Evolutionary conservation across 1,140 invertebrate genomes (phyloP).

Genomic region (Neotoxoptera formosana): DNA sequence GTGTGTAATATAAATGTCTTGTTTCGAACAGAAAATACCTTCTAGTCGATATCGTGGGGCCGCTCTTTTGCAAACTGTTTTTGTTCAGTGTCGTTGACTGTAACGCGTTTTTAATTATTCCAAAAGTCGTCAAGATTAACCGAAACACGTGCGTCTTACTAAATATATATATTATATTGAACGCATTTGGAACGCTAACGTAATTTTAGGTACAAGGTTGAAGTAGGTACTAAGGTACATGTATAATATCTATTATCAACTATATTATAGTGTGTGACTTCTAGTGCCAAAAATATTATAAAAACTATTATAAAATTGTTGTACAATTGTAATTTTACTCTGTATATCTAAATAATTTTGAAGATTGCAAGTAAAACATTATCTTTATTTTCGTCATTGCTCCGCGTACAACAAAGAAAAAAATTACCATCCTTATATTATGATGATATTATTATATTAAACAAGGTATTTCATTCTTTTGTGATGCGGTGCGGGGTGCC

Average conservation of each 20-base stretch:
- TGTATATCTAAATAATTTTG: neutral
- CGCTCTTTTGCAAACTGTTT: neutral
- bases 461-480: neutral
- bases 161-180: neutral
- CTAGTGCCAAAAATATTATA: neutral
- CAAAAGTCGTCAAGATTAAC: neutral
- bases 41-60: neutral
- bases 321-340: neutral
- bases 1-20: neutral
- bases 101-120: neutral
- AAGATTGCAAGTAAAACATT: neutral
- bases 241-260: no score
- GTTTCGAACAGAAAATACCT: neutral
- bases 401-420: neutral
- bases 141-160: neutral
- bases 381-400: neutral
- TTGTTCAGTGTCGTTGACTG: neutral
- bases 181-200: neutral
- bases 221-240: no score
- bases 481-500: neutral
- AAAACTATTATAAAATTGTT: constrained; percentile 10
- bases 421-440: neutral
- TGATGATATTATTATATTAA: neutral
- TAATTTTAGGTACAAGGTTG: neutral
- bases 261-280: neutral